Conservation (phyloP, 2,797 vertebrate genomes). For the Sus cebifrons region DNA sequence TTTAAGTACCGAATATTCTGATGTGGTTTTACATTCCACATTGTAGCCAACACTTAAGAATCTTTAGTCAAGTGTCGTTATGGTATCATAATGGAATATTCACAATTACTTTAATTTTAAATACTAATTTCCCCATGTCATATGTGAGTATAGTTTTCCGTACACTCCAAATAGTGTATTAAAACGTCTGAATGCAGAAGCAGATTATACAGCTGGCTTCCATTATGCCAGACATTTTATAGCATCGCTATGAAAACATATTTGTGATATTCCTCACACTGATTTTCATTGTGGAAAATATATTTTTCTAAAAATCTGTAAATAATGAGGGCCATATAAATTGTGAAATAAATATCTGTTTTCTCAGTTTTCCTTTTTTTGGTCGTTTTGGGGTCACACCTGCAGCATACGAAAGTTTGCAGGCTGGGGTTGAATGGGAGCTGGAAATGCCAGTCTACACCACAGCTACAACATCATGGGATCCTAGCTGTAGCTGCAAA, state of each 20-base stretch:
- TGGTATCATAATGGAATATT: neutral
- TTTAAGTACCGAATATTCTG: neutral
- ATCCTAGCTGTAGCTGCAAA: no score
- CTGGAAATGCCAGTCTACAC: no score
- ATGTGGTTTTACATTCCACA: neutral
- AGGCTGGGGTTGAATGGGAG: no score
- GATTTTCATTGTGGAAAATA: neutral
- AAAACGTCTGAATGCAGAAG: neutral
- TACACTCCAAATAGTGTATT: neutral
- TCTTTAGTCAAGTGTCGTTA: neutral
- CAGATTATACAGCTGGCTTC: neutral
- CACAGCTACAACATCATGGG: no score
- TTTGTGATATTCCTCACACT: neutral
- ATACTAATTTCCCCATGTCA: neutral
- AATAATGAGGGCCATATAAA: neutral
- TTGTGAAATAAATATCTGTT: neutral
- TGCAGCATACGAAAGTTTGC: no score
- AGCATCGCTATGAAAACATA: neutral
- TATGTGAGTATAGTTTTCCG: neutral
- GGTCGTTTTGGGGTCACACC: no score
- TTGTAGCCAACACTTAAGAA: neutral
- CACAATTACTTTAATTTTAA: neutral
- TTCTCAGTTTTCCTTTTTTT: neutral
- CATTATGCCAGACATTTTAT: neutral
- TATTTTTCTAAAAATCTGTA: neutral